Base-by-base conservation (phyloP, 1,140 invertebrate species). In the Mya arenaria region DNA sequence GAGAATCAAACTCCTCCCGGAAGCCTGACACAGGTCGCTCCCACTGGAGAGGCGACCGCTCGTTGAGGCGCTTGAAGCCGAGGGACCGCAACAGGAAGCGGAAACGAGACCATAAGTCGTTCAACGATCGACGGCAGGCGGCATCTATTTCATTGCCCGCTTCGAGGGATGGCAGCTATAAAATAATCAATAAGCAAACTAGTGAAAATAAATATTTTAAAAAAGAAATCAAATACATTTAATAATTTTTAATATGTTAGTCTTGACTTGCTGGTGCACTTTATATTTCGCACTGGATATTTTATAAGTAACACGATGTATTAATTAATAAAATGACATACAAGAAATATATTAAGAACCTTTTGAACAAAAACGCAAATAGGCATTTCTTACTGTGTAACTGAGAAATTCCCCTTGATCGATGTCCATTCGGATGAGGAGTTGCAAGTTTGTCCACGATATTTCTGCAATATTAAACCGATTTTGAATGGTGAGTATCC, bases 401-500 rank as follows among this genome's bases (percentile, higher is more conserved):
- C 39, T 5, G 17, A 72, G 41, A 32, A 0, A 58, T 23, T 28
- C 8, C 23, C 69, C 69, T 23, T 72, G 48, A 4, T 13, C 15
- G 23, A 19, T 17, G 6, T 56, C 34, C 1, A 72, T 5, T 2
- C 23, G 19, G n/a, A 55, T 19, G 0, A 72, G 36, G 3, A 15
- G 23, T 19, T 37, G 69, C 39, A 72, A 52, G 52, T 72, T 56
- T 23, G 69, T 72, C 69, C 69, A 72, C 15, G 69, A 44, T 55
- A 72, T 36, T 28, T 72, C 69, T 72, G 23, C 36, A 72, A 72
- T 25, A n/a, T n/a, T n/a, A n/a, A n/a, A n/a, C n/a, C n/a, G n/a
- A n/a, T n/a, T n/a, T n/a, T n/a, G n/a, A n/a, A n/a, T n/a, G n/a
- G n/a, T n/a, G n/a, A n/a, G n/a, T n/a, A n/a, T n/a, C n/a, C n/a